Percentiles rank a stretch among this genome's conserved stretches.
phyloP scores from a whole-genome alignment of 2,888 invertebrate genomes.

The Synergus japonicus region DNA sequence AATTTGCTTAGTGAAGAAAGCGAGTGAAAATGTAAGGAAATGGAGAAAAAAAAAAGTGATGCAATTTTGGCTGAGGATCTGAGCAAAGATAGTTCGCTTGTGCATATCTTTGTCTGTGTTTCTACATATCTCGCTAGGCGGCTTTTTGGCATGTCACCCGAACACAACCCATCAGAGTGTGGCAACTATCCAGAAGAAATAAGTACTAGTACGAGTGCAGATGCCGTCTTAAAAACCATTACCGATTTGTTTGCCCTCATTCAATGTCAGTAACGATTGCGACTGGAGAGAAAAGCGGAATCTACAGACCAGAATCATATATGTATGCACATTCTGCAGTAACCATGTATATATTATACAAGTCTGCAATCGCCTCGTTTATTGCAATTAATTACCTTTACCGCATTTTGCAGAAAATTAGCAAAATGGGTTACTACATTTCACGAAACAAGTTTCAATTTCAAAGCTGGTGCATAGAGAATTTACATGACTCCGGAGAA shows the following conservation, averaged over 20 bases:
- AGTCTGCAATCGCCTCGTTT: neutral
- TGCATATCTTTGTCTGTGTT: conserved; percentile 3
- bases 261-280: neutral
- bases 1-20: neutral
- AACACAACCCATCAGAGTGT: conserved; percentile 14
- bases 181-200: conserved; percentile 32
- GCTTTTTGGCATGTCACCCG: conserved; percentile 21
- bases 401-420: neutral
- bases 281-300: neutral
- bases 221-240: conserved; percentile 18
- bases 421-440: neutral
- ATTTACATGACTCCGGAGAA: neutral
- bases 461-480: neutral
- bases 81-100: neutral
- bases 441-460: neutral
- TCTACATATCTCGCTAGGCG: conserved; percentile 13
- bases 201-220: conserved; percentile 12
- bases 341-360: neutral
- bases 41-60: neutral
- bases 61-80: conserved; percentile 8
- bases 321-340: neutral
- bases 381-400: neutral
- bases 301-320: neutral
- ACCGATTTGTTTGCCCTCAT: conserved; percentile 14
- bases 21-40: conserved; percentile 1